These are phyloP conservation scores for Decapterus maruadsi DNA, from an alignment of 2,797 vertebrate species.

Conservation along the genomic window DNA sequence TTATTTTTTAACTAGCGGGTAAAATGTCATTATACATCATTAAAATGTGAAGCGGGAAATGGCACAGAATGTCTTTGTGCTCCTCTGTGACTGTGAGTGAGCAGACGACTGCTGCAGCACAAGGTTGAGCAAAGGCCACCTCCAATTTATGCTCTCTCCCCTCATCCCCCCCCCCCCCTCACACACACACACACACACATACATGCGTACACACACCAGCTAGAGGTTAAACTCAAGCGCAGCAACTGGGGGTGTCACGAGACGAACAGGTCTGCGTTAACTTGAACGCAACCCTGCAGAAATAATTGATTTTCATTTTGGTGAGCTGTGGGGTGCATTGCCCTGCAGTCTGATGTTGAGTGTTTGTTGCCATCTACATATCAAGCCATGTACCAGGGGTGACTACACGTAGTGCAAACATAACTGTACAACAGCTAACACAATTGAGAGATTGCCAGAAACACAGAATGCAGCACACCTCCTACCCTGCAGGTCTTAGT, in stretches of 20 bases:
- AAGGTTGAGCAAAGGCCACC: constrained; percentile 40
- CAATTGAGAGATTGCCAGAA: neutral
- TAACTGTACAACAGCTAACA: constrained; percentile 9
- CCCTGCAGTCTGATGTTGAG: constrained; percentile 49
- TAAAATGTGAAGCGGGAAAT: constrained; percentile 39
- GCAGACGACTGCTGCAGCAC: constrained; percentile 21
- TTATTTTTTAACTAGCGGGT: constrained; percentile 16
- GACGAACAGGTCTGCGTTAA: constrained; percentile 47
- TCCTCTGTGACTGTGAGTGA: constrained; percentile 37
- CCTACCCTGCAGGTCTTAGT: neutral
- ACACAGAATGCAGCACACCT: neutral
- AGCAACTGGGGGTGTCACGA: constrained; percentile 49
- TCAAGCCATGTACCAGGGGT: constrained; percentile 35
- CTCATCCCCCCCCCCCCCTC: neutral
- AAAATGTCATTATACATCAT: constrained; percentile 38
- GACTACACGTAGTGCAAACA: constrained; percentile 22
- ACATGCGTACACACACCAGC: neutral
- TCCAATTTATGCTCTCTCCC: constrained; percentile 33
- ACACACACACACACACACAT: neutral
- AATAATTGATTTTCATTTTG: constrained; percentile 62
- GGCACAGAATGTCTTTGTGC: constrained; percentile 10
- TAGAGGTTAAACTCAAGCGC: constrained; percentile 36
- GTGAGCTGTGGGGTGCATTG: constrained; percentile 28
- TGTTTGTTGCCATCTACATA: constrained; percentile 59
- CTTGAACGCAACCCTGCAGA: constrained; percentile 46